These are phyloP conservation scores for Jaculus jaculus DNA, from an alignment of 2,113 vertebrate species.

Conservation along the genomic window DNA sequence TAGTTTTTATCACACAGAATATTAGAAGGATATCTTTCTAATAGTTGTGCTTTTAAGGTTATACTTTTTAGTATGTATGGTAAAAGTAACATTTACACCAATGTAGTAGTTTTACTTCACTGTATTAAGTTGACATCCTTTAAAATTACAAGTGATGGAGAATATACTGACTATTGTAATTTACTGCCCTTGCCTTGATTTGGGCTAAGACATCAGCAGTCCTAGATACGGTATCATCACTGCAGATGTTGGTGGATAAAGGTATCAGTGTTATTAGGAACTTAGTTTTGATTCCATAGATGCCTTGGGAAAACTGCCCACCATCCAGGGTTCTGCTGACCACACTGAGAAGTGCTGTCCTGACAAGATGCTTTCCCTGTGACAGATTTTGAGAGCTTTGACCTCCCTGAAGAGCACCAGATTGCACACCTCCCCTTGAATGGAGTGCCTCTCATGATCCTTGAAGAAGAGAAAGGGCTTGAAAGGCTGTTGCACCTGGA, in stretches of 20 bases:
- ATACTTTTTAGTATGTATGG: not conserved
- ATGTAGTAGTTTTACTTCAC: not conserved
- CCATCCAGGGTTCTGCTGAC: not conserved
- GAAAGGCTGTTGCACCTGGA: conserved; percentile 67
- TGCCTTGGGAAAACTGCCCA: not conserved
- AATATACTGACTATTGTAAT: not conserved
- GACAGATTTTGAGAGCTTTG: conserved; percentile 86
- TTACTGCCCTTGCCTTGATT: not conserved
- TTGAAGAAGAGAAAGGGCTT: conserved; percentile 69
- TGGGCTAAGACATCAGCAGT: not conserved
- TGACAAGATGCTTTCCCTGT: conserved; percentile 4
- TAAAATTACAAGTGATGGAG: not conserved
- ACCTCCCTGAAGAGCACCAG: conserved; percentile 86
- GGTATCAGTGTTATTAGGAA: not conserved
- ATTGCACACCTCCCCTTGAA: conserved; percentile 80
- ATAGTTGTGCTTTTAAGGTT: not conserved
- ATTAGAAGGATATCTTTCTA: not conserved
- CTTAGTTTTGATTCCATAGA: not conserved
- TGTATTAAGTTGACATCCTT: not conserved
- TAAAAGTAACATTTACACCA: not conserved
- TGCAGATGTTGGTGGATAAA: not conserved
- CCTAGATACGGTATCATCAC: not conserved
- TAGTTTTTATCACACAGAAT: not conserved
- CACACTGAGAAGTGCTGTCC: not conserved
- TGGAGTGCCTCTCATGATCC: conserved; percentile 84